Percentiles rank a stretch among this genome's conserved stretches.
These are phyloP conservation scores for Parazoanthus atlanticus DNA, from an alignment of 92 coral and sea anemone species.

Conservation along the genomic window DNA sequence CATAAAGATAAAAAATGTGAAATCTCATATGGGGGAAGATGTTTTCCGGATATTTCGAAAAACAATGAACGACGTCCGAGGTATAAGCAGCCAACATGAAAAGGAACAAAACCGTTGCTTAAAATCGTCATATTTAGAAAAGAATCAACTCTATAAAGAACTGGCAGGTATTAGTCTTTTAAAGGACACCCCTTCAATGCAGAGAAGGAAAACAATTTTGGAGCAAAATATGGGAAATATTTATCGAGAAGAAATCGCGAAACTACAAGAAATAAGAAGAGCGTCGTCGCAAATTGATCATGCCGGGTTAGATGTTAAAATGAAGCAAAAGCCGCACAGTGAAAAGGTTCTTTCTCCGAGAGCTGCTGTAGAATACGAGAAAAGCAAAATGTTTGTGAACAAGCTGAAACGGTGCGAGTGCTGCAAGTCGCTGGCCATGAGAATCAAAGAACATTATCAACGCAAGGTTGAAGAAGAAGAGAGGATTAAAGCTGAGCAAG, in stretches of 20 bases:
- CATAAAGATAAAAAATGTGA: slow-evolving; percentile 65
- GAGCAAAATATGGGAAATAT: slow-evolving; percentile 22
- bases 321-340: not conserved
- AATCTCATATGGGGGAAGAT: slow-evolving; percentile 72
- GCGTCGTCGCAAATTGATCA: not conserved
- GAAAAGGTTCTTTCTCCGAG: slow-evolving; percentile 22
- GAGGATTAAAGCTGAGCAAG: slow-evolving; percentile 40
- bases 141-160: slow-evolving; percentile 79
- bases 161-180: slow-evolving; percentile 59
- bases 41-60: slow-evolving; percentile 85
- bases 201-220: not conserved
- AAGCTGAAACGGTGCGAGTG: slow-evolving; percentile 79
- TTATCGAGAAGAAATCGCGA: slow-evolving; percentile 24
- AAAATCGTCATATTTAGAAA: slow-evolving; percentile 73
- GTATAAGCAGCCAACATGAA: slow-evolving; percentile 68
- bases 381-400: slow-evolving; percentile 48
- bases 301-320: not conserved
- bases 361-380: slow-evolving; percentile 11
- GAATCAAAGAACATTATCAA: slow-evolving; percentile 51
- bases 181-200: slow-evolving; percentile 41
- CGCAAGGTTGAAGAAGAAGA: slow-evolving; percentile 46
- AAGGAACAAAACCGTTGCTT: slow-evolving; percentile 63
- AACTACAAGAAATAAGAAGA: slow-evolving; percentile 3
- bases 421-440: slow-evolving; percentile 72
- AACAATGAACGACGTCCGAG: slow-evolving; percentile 68